Percentiles rank a stretch among this genome's conserved stretches.
phyloP scores from a whole-genome alignment of 2,888 invertebrate species.

The Hypsopygia costalis region DNA sequence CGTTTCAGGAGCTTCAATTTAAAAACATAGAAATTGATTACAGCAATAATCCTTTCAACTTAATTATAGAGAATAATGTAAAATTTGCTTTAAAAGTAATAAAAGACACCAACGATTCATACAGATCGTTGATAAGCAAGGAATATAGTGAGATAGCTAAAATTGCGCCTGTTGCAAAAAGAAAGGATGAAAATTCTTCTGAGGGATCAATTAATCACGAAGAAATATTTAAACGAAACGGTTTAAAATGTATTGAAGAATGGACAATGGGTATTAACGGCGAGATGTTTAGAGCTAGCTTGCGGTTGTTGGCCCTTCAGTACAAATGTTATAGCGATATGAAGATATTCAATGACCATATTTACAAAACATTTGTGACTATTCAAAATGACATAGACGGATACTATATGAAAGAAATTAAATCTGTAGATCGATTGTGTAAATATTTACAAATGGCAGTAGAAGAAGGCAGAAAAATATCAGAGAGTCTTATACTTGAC shows the following conservation, averaged over 20 bases:
- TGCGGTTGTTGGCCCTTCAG: conserved; percentile 59
- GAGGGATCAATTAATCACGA: conserved; percentile 45
- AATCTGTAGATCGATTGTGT: conserved; percentile 72
- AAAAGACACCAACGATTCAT: conserved; percentile 53
- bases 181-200: conserved; percentile 49
- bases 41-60: conserved; percentile 65
- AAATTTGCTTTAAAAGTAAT: conserved; percentile 56
- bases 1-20: conserved; percentile 56
- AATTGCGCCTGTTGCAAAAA: conserved; percentile 43
- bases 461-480: conserved; percentile 66
- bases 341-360: conserved; percentile 61
- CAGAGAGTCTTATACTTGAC: conserved; percentile 67
- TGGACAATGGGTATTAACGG: conserved; percentile 80
- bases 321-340: conserved; percentile 61
- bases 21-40: conserved; percentile 58
- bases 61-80: conserved; percentile 62
- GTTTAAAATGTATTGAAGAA: conserved; percentile 73
- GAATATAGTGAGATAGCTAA: conserved; percentile 61
- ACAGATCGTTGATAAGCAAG: conserved; percentile 48
- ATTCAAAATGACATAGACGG: conserved; percentile 65
- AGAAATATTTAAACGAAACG: conserved; percentile 58
- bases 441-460: conserved; percentile 74
- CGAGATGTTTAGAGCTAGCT: conserved; percentile 72
- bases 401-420: conserved; percentile 63
- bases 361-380: conserved; percentile 62